These are phyloP conservation scores for Ispidina lecontei DNA, from an alignment of 2,797 vertebrate species.

Conservation along the genomic window DNA sequence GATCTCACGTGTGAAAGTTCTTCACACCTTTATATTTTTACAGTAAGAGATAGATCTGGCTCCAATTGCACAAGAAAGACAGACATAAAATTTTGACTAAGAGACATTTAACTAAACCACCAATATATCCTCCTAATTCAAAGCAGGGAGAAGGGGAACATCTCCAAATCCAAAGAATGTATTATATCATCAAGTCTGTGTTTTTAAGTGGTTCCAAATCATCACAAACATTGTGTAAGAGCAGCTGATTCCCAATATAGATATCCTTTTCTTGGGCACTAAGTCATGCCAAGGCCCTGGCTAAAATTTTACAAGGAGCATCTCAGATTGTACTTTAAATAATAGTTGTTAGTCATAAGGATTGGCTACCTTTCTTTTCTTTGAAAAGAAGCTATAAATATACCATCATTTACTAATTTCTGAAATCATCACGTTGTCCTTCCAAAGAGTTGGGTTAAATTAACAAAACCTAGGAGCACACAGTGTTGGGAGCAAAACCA, in stretches of 20 bases:
- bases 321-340: constrained; percentile 64
- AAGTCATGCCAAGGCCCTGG: constrained; percentile 53
- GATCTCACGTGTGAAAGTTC: background rate
- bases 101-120: constrained; percentile 45
- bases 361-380: constrained; percentile 70
- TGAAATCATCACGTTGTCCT: constrained; percentile 42
- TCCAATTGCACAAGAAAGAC: background rate
- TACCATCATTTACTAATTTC: constrained; percentile 38
- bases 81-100: background rate
- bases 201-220: constrained; percentile 63
- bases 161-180: constrained; percentile 58
- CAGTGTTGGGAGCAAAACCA: background rate
- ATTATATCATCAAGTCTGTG: constrained; percentile 24
- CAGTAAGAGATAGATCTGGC: background rate
- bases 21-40: constrained; percentile 9
- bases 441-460: constrained; percentile 29
- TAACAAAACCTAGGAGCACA: constrained; percentile 5
- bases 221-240: constrained; percentile 50
- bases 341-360: constrained; percentile 64
- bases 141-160: constrained; percentile 36
- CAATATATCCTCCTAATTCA: constrained; percentile 47
- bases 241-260: constrained; percentile 67
- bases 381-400: constrained; percentile 66
- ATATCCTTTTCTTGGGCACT: constrained; percentile 66
- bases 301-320: constrained; percentile 52